These are phyloP conservation scores for Acanthisitta chloris DNA, from an alignment of 2,113 vertebrate species.

Conservation along the genomic window DNA sequence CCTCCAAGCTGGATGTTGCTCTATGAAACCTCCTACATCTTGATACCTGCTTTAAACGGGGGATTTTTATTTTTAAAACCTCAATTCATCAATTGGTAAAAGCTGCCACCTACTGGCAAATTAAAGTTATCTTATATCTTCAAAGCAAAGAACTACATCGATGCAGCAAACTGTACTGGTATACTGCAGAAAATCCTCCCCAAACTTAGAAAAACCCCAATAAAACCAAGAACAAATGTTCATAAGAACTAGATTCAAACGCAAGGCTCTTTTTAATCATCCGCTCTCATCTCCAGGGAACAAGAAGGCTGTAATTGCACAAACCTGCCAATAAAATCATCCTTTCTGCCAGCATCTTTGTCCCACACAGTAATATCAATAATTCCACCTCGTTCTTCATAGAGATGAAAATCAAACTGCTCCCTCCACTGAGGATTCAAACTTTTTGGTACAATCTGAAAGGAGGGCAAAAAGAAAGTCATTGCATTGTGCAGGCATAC, in stretches of 20 bases:
- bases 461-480: not conserved
- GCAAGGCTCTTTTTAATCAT: constrained; percentile 17
- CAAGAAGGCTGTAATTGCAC: constrained; percentile 4
- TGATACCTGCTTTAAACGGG: not conserved
- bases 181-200: not conserved
- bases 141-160: not conserved
- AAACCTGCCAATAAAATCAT: constrained; percentile 98
- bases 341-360: constrained; percentile 92
- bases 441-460: constrained; percentile 91
- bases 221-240: not conserved
- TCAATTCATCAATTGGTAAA: constrained; percentile 58
- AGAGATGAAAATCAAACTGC: constrained; percentile 98
- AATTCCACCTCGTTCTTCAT: constrained; percentile 90
- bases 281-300: not conserved
- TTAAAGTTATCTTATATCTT: not conserved
- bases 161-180: not conserved
- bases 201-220: rapidly evolving
- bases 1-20: not conserved
- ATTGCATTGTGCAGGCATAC: not conserved
- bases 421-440: constrained; percentile 97
- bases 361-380: constrained; percentile 97
- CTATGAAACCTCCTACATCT: not conserved
- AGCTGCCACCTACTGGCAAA: constrained; percentile 76
- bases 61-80: not conserved
- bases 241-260: not conserved